phyloP scores from a whole-genome alignment of 2,113 vertebrate genomes.

The Hydrochoerus hydrochaeris region DNA sequence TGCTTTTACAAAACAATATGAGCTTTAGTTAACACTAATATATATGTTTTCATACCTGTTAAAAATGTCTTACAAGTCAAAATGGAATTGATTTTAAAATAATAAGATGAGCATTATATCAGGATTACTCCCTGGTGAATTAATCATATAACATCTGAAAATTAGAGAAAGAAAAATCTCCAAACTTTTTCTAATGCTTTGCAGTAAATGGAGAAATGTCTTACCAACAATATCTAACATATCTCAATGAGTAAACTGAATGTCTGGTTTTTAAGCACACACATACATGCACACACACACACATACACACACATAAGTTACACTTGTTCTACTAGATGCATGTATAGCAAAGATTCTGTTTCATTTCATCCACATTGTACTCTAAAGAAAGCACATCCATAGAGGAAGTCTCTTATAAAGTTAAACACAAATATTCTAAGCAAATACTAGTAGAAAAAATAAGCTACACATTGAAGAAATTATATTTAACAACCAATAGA shows the following conservation, averaged over 20 bases:
- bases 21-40: not conserved
- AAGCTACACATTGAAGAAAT: not conserved
- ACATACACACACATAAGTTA: not conserved
- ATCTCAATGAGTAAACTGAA: not conserved
- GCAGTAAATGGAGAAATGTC: not conserved
- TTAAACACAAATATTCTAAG: not conserved
- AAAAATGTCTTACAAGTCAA: not conserved
- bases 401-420: not conserved
- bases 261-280: not conserved
- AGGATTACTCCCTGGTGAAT: accelerated
- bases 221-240: not conserved
- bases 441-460: not conserved
- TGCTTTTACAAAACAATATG: not conserved
- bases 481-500: not conserved
- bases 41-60: not conserved
- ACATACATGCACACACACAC: not conserved
- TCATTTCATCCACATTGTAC: not conserved
- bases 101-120: not conserved
- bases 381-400: not conserved
- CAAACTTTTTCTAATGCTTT: not conserved
- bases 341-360: not conserved
- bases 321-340: not conserved
- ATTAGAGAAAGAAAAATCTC: not conserved
- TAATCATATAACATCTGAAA: not conserved
- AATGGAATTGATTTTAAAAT: not conserved